Evolutionary conservation across 2,113 vertebrate genomes (phyloP).

Genomic region (Tyto alba): DNA sequence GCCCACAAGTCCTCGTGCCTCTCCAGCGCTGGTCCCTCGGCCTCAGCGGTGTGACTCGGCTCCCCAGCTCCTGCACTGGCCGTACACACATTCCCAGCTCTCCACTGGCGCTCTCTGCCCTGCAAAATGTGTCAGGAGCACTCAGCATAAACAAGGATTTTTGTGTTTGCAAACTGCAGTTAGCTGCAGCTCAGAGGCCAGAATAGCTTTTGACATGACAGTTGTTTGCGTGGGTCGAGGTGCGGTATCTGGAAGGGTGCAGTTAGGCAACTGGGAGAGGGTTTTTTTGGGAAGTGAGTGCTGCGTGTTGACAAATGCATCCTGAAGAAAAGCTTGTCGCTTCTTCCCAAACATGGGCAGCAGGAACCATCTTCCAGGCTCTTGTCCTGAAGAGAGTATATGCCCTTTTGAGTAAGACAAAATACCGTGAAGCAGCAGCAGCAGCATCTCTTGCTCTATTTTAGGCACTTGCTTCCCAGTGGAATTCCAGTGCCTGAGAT

Average conservation of each 20-base stretch:
- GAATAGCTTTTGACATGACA: not conserved
- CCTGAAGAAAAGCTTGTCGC: not conserved
- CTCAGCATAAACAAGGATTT: not conserved
- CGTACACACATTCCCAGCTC: rapidly evolving
- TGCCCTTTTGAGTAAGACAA: not conserved
- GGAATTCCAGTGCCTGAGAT: not conserved
- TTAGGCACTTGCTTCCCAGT: not conserved
- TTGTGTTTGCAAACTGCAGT: not conserved
- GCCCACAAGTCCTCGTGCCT: not conserved
- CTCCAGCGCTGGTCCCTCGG: not conserved
- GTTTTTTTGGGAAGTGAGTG: not conserved
- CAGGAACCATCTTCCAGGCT: not conserved
- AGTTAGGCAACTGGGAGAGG: not conserved
- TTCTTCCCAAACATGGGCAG: slow-evolving; percentile 47
- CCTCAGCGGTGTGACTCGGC: rapidly evolving
- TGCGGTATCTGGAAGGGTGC: not conserved
- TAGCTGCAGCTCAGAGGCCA: not conserved
- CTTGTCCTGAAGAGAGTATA: not conserved
- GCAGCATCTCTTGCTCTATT: not conserved
- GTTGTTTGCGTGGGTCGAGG: not conserved
- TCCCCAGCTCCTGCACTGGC: rapidly evolving
- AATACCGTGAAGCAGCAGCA: not conserved
- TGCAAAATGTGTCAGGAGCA: not conserved
- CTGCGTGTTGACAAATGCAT: not conserved
- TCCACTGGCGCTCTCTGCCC: rapidly evolving